Conservation (phyloP, 2,113 vertebrate species). For the Brachyhypopomus occidentalis region DNA sequence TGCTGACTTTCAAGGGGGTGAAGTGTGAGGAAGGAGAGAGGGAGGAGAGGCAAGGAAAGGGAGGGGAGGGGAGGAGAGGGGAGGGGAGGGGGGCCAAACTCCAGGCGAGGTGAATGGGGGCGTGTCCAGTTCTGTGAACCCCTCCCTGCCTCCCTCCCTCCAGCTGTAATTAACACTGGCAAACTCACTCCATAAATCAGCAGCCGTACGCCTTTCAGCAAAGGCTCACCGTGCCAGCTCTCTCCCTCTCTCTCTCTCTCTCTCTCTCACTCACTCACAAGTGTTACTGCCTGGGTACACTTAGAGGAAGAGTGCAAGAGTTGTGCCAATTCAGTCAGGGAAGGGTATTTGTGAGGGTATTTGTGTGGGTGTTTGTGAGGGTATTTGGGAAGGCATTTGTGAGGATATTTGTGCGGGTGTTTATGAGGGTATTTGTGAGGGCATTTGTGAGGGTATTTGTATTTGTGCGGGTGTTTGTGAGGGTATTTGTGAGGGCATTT, state of each 20-base stretch:
- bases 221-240: constrained; percentile 4
- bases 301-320: not conserved
- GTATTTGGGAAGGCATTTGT: too few relatives aligned
- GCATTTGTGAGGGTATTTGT: too few relatives aligned
- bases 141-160: constrained; percentile 26
- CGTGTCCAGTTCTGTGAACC: constrained; percentile 28
- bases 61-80: not conserved
- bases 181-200: constrained; percentile 46
- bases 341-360: not conserved
- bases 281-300: not conserved
- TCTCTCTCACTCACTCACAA: too few relatives aligned
- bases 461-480: too few relatives aligned
- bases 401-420: too few relatives aligned
- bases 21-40: not conserved
- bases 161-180: constrained; percentile 52
- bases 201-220: constrained; percentile 20
- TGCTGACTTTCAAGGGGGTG: not conserved
- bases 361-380: too few relatives aligned
- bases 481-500: too few relatives aligned
- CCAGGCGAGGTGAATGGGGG: not conserved
- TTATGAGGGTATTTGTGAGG: too few relatives aligned
- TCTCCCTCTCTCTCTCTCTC: not conserved
- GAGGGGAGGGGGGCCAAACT: not conserved
- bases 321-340: not conserved
- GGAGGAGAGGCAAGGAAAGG: not conserved